Percentiles rank a stretch among this genome's conserved stretches.
phyloP scores from a whole-genome alignment of 1,140 invertebrate genomes.

The Ceratosolen fusciceps region DNA sequence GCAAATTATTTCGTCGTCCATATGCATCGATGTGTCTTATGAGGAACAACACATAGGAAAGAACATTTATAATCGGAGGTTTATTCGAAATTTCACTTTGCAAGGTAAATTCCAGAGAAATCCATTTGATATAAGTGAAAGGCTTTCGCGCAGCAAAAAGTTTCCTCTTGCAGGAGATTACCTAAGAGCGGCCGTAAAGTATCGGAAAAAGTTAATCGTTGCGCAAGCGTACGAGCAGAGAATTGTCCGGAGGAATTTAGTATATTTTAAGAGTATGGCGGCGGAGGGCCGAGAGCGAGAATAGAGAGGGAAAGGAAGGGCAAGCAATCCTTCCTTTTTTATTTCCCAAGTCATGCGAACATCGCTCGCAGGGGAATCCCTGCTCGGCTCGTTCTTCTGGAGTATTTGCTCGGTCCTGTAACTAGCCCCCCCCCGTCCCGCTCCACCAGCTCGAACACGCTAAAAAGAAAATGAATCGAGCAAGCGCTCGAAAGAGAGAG shows the following conservation, averaged over 20 bases:
- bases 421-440: constrained; percentile 45
- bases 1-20: too few relatives aligned
- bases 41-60: too few relatives aligned
- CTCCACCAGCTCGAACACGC: too few relatives aligned
- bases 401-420: constrained; percentile 59
- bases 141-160: neutral
- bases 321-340: neutral
- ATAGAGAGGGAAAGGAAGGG: neutral
- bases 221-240: neutral
- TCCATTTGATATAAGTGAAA: neutral
- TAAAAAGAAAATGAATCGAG: too few relatives aligned
- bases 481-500: neutral
- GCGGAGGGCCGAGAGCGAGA: neutral
- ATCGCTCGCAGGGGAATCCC: constrained; percentile 22
- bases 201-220: neutral
- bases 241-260: neutral
- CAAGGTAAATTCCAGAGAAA: neutral
- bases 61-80: too few relatives aligned
- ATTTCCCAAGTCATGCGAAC: constrained; percentile 2
- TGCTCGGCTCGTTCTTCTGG: neutral
- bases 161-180: neutral
- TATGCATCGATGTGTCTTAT: too few relatives aligned
- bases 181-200: neutral
- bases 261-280: neutral
- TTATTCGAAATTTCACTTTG: too few relatives aligned